Percentiles rank a stretch among this genome's conserved stretches.
Evolutionary conservation across 2,888 invertebrate genomes (phyloP).

Genomic region (Euclidia mi): DNA sequence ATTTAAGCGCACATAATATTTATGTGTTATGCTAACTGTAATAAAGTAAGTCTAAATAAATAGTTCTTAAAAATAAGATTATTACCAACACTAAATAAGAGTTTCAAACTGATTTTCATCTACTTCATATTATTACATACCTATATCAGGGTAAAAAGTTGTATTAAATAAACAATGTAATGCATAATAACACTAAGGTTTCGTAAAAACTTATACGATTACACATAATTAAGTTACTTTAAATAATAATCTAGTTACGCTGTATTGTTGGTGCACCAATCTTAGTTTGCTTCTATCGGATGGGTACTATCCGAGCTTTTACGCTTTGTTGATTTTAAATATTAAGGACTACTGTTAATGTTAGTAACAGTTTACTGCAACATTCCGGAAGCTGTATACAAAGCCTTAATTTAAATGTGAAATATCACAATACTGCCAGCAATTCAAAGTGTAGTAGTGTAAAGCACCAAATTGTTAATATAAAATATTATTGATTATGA

Average conservation of each 20-base stretch:
- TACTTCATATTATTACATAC: conserved; percentile 42
- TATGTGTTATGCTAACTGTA: conserved; percentile 76
- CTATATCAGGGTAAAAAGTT: conserved; percentile 45
- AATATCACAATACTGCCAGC: conserved; percentile 84
- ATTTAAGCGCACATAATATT: conserved; percentile 84
- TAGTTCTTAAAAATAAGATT: conserved; percentile 76
- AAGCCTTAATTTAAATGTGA: conserved; percentile 83
- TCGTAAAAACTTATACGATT: conserved; percentile 36
- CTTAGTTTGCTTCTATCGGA: conserved; percentile 38
- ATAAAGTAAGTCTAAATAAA: conserved; percentile 78
- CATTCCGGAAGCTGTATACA: conserved; percentile 90
- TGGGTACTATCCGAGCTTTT: conserved; percentile 34
- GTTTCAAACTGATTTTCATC: conserved; percentile 38
- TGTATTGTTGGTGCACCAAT: conserved; percentile 74
- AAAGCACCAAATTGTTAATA: conserved; percentile 85
- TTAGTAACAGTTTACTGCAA: conserved; percentile 88
- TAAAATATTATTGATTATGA: conserved; percentile 66
- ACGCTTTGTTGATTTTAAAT: conserved; percentile 42
- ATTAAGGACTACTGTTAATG: conserved; percentile 75
- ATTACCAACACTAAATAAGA: conserved; percentile 65
- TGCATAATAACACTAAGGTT: conserved; percentile 37
- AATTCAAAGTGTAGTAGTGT: conserved; percentile 65
- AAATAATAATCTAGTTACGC: conserved; percentile 39
- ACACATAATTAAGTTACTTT: conserved; percentile 26
- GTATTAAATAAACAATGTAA: conserved; percentile 43